These are phyloP conservation scores for silkworm (Bombyx mori) DNA, from an alignment of 1,140 invertebrate species.

Conservation along the genomic window DNA sequence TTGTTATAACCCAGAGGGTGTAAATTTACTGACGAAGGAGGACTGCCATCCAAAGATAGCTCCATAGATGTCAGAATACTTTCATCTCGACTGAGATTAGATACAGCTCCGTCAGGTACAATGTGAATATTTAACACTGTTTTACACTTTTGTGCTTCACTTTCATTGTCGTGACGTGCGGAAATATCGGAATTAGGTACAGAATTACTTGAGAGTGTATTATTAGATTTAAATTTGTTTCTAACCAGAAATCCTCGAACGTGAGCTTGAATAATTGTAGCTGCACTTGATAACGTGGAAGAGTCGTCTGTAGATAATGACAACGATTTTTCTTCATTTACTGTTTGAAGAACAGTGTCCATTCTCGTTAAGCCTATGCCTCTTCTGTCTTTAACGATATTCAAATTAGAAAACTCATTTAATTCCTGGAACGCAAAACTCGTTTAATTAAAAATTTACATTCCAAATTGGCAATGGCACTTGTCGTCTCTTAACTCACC, in stretches of 20 bases:
- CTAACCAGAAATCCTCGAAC: conserved; percentile 56
- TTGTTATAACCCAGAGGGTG: conserved; percentile 53
- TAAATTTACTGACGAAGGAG: conserved; percentile 44
- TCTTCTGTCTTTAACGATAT: conserved; percentile 40
- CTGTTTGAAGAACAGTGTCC: conserved; percentile 62
- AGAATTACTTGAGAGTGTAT: conserved; percentile 41
- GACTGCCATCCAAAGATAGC: conserved; percentile 52
- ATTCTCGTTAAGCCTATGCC: conserved; percentile 46
- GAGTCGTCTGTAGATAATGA: conserved; percentile 63
- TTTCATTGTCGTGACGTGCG: conserved; percentile 35
- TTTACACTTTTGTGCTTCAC: conserved; percentile 43
- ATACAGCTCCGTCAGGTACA: conserved; percentile 39
- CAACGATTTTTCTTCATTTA: conserved; percentile 64
- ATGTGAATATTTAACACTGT: conserved; percentile 61
- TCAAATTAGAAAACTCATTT: conserved; percentile 15
- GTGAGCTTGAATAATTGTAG: conserved; percentile 60
- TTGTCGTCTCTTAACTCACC: conserved; percentile 20
- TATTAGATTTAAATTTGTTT: conserved; percentile 46
- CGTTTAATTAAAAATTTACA: conserved; percentile 5
- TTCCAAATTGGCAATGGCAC: background rate
- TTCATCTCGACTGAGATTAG: conserved; percentile 54
- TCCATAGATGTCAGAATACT: conserved; percentile 55
- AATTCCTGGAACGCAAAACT: conserved; percentile 32
- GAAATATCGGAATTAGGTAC: conserved; percentile 42
- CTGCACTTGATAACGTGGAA: conserved; percentile 57